Base-by-base conservation (phyloP, 2,113 vertebrate genomes). In the Gambusia holbrooki region DNA sequence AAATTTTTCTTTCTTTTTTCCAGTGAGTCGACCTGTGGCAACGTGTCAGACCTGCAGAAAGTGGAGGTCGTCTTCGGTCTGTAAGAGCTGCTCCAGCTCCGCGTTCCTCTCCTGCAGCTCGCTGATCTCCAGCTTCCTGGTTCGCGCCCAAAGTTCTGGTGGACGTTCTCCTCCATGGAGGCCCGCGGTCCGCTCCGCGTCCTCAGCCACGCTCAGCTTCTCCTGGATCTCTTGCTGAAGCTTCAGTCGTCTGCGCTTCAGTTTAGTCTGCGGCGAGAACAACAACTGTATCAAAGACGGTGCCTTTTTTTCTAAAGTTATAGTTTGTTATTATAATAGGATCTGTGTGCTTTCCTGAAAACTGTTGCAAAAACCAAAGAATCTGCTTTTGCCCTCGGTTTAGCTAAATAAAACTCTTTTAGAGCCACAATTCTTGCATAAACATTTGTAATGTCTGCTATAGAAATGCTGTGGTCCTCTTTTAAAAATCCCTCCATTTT, bases 211-310 rank as follows among this genome's bases (percentile, higher is more conserved):
- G 19, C 71, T 77, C 54, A 80, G 25, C 69, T 87, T 75, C 11
- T 87, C 87, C 45, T 90, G 88, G 71, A 93, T 90, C 60, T 73
- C 87, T 79, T 93, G 90, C 61, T 89, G 85, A 30, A 94, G 79
- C 61, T 90, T 90, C 1, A 27, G n/a, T 40, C 61, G 81, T 8
- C 62, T 92, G 73, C 73, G 68, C 58, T 80, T 89, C 27, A 94
- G 42, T 64, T 77, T 83, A 5, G 69, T 72, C 94, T 95, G 81
- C 29, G 22, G 22, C 32, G 27, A 42, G 5, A 32, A 63, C 7
- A 22, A 8, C 5, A 2, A 17, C 7, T 14, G 3, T 17, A 61
- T 2, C 42, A 19, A 42, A 42, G 13, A 14, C 11, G 13, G 4
- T 42, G 40, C 12, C 35, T 10, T 37, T 37, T 32, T 42, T 42